Base-by-base conservation (phyloP, 2,113 vertebrate species). In the Lagopus leucura region DNA sequence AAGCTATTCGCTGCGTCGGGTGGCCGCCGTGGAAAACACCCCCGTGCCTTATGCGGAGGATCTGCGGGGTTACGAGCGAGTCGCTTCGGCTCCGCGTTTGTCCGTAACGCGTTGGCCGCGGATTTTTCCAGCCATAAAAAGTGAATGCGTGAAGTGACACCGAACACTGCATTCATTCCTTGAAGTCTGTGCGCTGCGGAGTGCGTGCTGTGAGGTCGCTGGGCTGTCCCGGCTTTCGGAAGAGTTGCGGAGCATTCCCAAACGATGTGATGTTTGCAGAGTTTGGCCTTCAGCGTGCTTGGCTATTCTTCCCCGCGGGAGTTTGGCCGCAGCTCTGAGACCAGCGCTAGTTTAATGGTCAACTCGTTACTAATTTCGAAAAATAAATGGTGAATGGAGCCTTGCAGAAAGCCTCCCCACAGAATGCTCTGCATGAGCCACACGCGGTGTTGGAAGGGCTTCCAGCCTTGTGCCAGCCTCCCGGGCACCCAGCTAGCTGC, bases 361-460 rank as follows among this genome's bases (percentile, higher is more conserved):
- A 6, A 47, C 72, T 81, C 60, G 22, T 24, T 73, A 54, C 93
- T 94, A 81, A 89, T 95, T 97, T 94, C 81, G 45, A 86, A 85
- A 94, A 90, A 78, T 80, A 84, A 96, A 89, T 61, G 43, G 63
- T 85, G 52, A 92, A 67, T 78, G 75, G 74, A 73, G 63, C 48
- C 58, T 82, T 88, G 30, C 16, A 75, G 65, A 54, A 69, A 69
- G 10, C 18, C 24, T 83, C 42, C 5, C 11, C 87, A 66, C 52
- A 73, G 75, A 91, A 36, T 7, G 8, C 36, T 86, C 17, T 34
- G 4, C 60, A 2, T 7, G 30, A 91, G 50, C 45, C 63, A 13
- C 22, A 13, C 22, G 65, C 47, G 47, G 47, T 67, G 64, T 36
- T 88, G 69, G 47, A 64, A 48, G 22, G 27, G 54, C 88, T 78